Evolutionary conservation across 2,113 vertebrate genomes (phyloP), one percentile per base, ranked within the genome.

Genomic region (Anolis sagrei): DNA sequence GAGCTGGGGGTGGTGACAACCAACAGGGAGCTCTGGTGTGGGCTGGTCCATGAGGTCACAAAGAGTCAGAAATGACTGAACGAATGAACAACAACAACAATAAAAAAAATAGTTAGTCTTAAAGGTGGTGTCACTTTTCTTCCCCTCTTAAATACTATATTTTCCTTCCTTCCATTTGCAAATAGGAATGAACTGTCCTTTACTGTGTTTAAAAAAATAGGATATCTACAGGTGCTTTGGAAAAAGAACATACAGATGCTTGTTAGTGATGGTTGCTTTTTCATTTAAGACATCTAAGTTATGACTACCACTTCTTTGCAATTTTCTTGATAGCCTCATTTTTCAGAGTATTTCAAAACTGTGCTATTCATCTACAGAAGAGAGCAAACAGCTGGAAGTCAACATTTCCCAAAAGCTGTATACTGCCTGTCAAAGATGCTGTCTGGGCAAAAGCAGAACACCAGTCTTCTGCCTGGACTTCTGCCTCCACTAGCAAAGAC

Each of bases 331-430:
- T 86, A 58, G 18, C 78, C 49, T 69, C 8, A 88, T 18, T 90
- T 88, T 89, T 58, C 54, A 58, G 54, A 92, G 48, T 29, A 86
- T 79, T 93, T 92, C 90, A 80, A 93, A 93, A 93, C 44, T 87
- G 34, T 7, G 79, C 91, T 94, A 91, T 92, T 88, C 92, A 90
- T 93, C 89, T 86, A 79, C n/a, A 5, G 77, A 91, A 85, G 85
- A 73, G 89, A 93, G 93, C 92, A 94, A 93, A 92, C 92, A 93
- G 84, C 64, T 93, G 84, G 84, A 92, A 88, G 21, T 88, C 92
- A 94, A 93, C 19, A 3, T 89, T 90, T 91, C 84, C 88, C 84
- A 86, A 76, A 88, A 73, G 86, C 88, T 88, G 91, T 87, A 44
- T 85, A 82, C 91, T 91, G 93, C 92, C 93, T 93, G 91, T 89